These are phyloP conservation scores for Dendrocopos noguchii DNA, from an alignment of 2,113 vertebrate genomes.

Conservation along the genomic window DNA sequence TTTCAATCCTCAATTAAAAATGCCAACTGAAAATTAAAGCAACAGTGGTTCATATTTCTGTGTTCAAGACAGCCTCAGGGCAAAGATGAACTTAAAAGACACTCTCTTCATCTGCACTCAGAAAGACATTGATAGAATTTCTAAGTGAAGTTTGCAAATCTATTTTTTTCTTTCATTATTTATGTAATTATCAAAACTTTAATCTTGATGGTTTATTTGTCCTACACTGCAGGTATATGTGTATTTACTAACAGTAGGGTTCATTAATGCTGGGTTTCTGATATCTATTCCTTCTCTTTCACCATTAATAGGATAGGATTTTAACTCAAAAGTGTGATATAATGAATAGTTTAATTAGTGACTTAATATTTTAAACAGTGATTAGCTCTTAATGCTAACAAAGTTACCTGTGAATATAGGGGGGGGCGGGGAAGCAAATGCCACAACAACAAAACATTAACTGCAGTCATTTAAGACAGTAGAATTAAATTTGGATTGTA, in stretches of 20 bases:
- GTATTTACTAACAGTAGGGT: conserved; percentile 5
- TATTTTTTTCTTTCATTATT: conserved; percentile 28
- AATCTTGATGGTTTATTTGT: conserved; percentile 41
- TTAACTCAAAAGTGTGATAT: conserved; percentile 10
- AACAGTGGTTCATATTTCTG: background rate
- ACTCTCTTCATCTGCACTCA: background rate
- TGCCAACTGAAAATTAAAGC: background rate
- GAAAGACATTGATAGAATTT: background rate
- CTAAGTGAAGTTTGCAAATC: background rate
- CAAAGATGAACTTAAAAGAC: background rate
- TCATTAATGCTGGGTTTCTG: background rate
- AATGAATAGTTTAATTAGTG: conserved; percentile 14
- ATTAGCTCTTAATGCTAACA: conserved; percentile 15
- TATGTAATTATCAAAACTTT: conserved; percentile 31
- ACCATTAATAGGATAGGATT: conserved; percentile 30
- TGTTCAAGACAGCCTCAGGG: background rate
- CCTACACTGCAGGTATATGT: background rate
- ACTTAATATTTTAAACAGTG: background rate
- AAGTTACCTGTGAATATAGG: background rate
- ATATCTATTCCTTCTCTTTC: conserved; percentile 7
- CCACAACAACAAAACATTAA: background rate
- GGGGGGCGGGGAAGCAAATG: too few species aligned
- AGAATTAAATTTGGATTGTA: background rate
- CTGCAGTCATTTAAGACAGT: background rate
- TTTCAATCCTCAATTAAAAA: background rate